These are phyloP conservation scores for Acanthurus tractus DNA, from an alignment of 2,797 vertebrate genomes.

Conservation along the genomic window DNA sequence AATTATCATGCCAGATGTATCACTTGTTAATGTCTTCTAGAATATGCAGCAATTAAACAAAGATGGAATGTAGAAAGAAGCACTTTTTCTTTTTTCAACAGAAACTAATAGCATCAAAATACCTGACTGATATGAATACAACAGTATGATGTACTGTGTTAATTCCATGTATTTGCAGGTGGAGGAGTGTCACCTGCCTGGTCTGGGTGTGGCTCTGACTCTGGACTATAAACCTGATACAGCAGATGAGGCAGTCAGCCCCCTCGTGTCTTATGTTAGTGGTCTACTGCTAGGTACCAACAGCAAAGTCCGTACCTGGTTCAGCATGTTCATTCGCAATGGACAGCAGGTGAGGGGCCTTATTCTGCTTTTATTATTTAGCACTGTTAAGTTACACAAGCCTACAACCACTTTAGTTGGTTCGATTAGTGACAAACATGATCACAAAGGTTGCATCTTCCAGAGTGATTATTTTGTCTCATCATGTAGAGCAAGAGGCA, in stretches of 20 bases:
- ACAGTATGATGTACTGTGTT: background rate
- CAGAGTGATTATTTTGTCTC: background rate
- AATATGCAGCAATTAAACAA: background rate
- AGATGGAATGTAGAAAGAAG: background rate
- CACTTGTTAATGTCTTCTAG: background rate
- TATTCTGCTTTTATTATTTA: background rate
- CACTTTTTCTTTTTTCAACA: background rate
- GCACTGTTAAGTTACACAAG: background rate
- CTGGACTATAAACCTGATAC: conserved; percentile 95
- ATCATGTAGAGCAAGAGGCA: background rate
- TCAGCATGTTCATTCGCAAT: conserved; percentile 98
- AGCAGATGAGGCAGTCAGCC: conserved; percentile 94
- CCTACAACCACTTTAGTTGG: background rate
- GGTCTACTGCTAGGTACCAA: conserved; percentile 96
- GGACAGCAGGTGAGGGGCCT: conserved; percentile 92
- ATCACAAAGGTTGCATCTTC: background rate
- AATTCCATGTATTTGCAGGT: conserved; percentile 83
- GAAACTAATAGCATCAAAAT: background rate
- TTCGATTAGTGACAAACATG: background rate
- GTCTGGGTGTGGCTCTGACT: conserved; percentile 97
- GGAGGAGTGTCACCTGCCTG: conserved; percentile 97
- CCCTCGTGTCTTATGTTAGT: conserved; percentile 96
- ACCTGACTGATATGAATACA: background rate
- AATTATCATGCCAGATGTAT: too few relatives aligned
- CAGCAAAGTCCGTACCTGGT: conserved; percentile 98